Base-by-base conservation (phyloP, 2,113 vertebrate genomes). In the Eleginops maclovinus region DNA sequence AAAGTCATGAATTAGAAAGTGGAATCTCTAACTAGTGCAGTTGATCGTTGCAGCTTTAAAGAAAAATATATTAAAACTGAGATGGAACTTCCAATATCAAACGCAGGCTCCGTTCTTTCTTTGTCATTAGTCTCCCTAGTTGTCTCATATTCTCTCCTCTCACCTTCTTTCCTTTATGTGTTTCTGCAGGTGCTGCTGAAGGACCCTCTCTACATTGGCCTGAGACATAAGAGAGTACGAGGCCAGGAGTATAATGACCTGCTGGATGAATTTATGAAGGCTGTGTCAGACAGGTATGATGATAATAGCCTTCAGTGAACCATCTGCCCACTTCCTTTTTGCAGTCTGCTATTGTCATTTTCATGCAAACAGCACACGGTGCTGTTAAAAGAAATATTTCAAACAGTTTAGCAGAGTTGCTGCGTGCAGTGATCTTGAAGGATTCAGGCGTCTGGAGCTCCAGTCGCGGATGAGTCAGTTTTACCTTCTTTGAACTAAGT, bases 221-320 rank as follows among this genome's bases (percentile, higher is more conserved):
- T 99, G 75, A 96, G 96, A 69, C 97, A 98, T 71, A 97, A 96
- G 89, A 93, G 98, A 91, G 86, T 98, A 44, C 95, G 97, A 92
- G 97, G 97, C 74, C 92, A 94, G 88, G 95, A 94, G 61, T 99
- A 99, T 0, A 96, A 99, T 75, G 94, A 96, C 72, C 96, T 99
- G 81, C 90, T 99, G 93, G 98, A 99, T 85, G 98, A 98, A 93
- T 99, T 99, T 86, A 99, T 99, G 97, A 95, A 95, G 90, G 97
- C 97, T 53, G 96, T 98, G 85, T 95, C 97, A 69, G 96, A 96
- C 86, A 96, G 96, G 98, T 99, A 96, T 9, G 83, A 54, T 59
- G 64, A 28, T 54, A 40, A 78, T 44, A n/a, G 50, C 62, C 64
- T 54, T 67, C 17, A 16, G 19, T 41, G 70, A 49, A 68, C 68